Evolutionary conservation across 2,113 vertebrate species (phyloP), one percentile per base, ranked within the genome.

Genomic region (Prinia subflava): DNA sequence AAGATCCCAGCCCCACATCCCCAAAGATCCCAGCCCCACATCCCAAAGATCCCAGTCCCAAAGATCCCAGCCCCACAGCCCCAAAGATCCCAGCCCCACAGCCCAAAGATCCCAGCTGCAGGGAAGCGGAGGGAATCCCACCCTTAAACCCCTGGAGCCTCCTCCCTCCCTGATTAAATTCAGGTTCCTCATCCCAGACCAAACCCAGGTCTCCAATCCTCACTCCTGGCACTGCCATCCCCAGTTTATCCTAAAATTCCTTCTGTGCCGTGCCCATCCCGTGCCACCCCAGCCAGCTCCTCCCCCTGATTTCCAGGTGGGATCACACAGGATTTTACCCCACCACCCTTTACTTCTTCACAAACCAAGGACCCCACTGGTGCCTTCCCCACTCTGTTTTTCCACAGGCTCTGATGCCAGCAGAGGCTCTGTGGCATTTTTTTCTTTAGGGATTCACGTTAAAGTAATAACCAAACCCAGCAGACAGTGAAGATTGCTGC

Each of bases 151-250:
- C 55, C 46, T 5, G 10, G 7, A 35, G 31, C 42, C 55, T 23
- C 44, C 24, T 24, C 35, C 31, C 37, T 52, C 37, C 39, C 0
- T 0, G 39, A 27, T 18, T 6, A 33, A 28, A n/a, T 28, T 27
- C 49, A 12, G 1, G 5, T 15, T 35, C 35, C 44, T 24, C 46
- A 39, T 5, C 81, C 69, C 1, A 0, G 1, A 13, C 21, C 49
- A 39, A 14, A 11, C 2, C 80, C 49, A 64, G 47, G 6, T 3
- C 27, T 27, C 10, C 81, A 91, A 11, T 2, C 27, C 18, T 6
- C 57, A 10, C 15, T 10, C 46, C 11, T 3, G 13, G 59, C 39
- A 37, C 27, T 19, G 70, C 30, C 33, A 64, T 5, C 25, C 55
- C 64, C 19, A 47, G 0, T 5, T 21, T 3, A 37, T 1, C 30